phyloP scores from a whole-genome alignment of 2,888 invertebrate genomes.

The Linyphia triangularis region DNA sequence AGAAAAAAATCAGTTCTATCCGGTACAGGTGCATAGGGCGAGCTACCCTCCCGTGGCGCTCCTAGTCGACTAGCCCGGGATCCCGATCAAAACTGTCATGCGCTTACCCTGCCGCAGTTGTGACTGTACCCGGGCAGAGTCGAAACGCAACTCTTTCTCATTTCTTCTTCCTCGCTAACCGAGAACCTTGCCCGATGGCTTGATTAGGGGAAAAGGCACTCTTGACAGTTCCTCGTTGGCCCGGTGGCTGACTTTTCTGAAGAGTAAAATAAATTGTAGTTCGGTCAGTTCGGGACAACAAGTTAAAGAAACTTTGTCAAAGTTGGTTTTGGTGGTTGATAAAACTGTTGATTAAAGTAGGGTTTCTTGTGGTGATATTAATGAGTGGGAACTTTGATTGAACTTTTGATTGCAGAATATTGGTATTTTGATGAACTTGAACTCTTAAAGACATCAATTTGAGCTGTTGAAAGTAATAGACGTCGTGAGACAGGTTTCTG shows the following conservation, averaged over 20 bases:
- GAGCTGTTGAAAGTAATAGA: neutral
- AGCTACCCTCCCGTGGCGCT: slow-evolving; percentile 56
- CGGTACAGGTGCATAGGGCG: slow-evolving; percentile 67
- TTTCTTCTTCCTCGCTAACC: slow-evolving; percentile 12
- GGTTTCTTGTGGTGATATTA: neutral
- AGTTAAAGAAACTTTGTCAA: too few species aligned
- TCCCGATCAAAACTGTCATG: slow-evolving; percentile 74
- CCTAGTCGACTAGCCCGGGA: slow-evolving; percentile 63
- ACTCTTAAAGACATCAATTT: neutral
- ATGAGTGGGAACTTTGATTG: slow-evolving; percentile 5
- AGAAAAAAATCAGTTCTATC: slow-evolving; percentile 40
- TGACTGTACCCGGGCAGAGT: slow-evolving; percentile 62
- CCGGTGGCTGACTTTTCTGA: neutral
- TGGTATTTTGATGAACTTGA: neutral
- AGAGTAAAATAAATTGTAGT: too few species aligned
- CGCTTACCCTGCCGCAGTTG: slow-evolving; percentile 74
- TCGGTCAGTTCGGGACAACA: too few species aligned
- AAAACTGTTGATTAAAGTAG: slow-evolving; percentile 23
- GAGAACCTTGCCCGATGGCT: slow-evolving; percentile 38
- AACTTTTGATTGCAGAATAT: neutral
- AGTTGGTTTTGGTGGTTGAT: neutral
- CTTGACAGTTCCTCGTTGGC: slow-evolving; percentile 35
- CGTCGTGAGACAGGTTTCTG: neutral
- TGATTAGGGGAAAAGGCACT: slow-evolving; percentile 37
- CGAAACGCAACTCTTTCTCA: slow-evolving; percentile 40